phyloP scores from a whole-genome alignment of 2,888 invertebrate genomes.

The Mactromeris polynyma region DNA sequence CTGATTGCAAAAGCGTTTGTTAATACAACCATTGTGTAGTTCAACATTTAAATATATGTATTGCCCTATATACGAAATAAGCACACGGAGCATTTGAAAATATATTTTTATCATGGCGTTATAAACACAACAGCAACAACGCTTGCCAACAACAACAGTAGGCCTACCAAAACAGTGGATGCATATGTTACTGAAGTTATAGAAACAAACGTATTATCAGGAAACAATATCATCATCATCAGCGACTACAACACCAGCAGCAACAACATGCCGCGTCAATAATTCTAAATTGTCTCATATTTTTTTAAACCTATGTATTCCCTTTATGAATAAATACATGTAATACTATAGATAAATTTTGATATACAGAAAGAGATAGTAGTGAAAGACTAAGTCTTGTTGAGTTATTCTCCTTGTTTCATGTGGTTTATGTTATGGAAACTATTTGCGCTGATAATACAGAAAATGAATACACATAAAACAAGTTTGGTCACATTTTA shows the following conservation, averaged over 20 bases:
- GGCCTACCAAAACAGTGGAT: too few relatives aligned
- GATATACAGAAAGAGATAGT: too few relatives aligned
- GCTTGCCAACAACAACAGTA: neutral
- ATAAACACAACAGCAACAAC: neutral
- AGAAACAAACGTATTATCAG: neutral
- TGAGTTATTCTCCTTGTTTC: too few relatives aligned
- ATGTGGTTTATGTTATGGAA: too few relatives aligned
- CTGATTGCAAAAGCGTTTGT: neutral
- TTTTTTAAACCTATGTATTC: too few relatives aligned
- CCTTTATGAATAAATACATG: too few relatives aligned
- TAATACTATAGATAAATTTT: too few relatives aligned
- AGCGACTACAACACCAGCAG: neutral
- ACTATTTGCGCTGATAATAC: too few relatives aligned
- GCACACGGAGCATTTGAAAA: neutral
- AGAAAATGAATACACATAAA: too few relatives aligned
- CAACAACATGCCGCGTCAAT: neutral
- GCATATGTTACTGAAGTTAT: neutral
- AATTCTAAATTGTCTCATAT: too few relatives aligned
- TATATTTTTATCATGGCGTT: neutral
- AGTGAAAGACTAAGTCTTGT: too few relatives aligned
- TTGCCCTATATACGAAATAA: neutral
- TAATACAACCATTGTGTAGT: neutral
- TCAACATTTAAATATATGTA: neutral
- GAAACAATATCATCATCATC: neutral
- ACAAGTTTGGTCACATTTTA: too few relatives aligned